Conservation (phyloP, 2,797 vertebrate genomes). For the Euthynnus affinis region DNA sequence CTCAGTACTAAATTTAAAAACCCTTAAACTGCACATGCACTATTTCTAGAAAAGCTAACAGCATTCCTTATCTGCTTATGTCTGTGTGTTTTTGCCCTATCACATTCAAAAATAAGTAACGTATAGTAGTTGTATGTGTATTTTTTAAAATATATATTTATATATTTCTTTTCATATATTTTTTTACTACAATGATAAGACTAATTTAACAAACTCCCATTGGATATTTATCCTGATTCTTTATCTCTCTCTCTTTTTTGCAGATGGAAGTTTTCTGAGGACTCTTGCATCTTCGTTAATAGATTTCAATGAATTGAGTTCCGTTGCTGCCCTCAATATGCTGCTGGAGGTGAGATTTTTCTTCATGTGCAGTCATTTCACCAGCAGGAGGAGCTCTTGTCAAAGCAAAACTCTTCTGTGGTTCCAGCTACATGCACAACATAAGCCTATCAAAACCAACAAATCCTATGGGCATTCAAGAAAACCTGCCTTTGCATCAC, state of each 20-base stretch:
- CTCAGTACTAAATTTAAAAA: neutral
- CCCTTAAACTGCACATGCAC: neutral
- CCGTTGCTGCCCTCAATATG: conserved; percentile 96
- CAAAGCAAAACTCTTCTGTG: conserved; percentile 52
- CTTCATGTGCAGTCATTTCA: conserved; percentile 9
- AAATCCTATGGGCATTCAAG: conserved; percentile 39
- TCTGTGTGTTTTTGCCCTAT: neutral
- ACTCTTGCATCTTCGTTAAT: conserved; percentile 94
- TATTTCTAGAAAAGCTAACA: neutral
- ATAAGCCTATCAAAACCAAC: conserved; percentile 59
- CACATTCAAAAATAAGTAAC: neutral
- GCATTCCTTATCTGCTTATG: neutral
- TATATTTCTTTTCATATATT: neutral
- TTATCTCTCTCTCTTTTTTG: conserved; percentile 3
- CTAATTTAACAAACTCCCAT: neutral
- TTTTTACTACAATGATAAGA: neutral
- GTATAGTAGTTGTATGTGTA: neutral
- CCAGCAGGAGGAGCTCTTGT: conserved; percentile 84
- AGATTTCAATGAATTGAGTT: conserved; percentile 98
- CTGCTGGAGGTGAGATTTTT: conserved; percentile 93
- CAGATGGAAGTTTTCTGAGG: conserved; percentile 96
- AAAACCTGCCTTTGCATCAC: conserved; percentile 54
- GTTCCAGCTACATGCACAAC: conserved; percentile 26
- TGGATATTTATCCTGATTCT: neutral
- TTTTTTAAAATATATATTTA: too few species aligned